phyloP scores from a whole-genome alignment of 2,888 invertebrate species.

The Cephus sareptanus region DNA sequence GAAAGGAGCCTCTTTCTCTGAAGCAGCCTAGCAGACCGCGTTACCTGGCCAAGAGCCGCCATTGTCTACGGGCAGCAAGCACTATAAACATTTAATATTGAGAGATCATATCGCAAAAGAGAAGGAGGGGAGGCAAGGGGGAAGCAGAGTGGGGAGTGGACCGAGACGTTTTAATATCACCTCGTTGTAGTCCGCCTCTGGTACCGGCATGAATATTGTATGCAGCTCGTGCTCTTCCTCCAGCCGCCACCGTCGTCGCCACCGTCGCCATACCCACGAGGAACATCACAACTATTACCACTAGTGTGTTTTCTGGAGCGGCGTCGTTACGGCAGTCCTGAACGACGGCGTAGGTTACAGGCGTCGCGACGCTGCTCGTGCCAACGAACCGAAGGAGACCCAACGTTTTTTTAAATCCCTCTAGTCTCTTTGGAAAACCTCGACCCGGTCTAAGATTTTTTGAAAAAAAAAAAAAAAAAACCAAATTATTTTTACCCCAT shows the following conservation, averaged over 20 bases:
- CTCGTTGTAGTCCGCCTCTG: conserved; percentile 15
- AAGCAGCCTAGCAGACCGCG: conserved; percentile 3
- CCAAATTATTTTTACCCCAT: too few relatives aligned
- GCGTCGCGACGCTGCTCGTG: background rate
- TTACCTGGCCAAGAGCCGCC: conserved; percentile 18
- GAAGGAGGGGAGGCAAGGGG: background rate
- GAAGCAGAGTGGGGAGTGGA: background rate
- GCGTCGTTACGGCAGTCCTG: background rate
- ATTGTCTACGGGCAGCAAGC: conserved; percentile 22
- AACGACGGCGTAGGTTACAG: background rate
- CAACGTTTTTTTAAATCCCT: background rate
- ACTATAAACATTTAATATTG: conserved; percentile 24
- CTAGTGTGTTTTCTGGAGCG: conserved; percentile 2
- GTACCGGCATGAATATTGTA: conserved; percentile 23
- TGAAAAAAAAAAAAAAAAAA: background rate
- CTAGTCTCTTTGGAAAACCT: background rate
- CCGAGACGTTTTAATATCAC: conserved; percentile 24
- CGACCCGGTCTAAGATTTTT: background rate
- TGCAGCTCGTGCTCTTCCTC: conserved; percentile 13
- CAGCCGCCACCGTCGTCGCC: conserved; percentile 13
- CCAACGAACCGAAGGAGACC: background rate
- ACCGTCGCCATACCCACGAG: background rate
- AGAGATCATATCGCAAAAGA: conserved; percentile 21
- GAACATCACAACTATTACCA: background rate
- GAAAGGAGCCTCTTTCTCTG: background rate